Base-by-base conservation (phyloP, 2,797 vertebrate species). In the Limosa lapponica region DNA sequence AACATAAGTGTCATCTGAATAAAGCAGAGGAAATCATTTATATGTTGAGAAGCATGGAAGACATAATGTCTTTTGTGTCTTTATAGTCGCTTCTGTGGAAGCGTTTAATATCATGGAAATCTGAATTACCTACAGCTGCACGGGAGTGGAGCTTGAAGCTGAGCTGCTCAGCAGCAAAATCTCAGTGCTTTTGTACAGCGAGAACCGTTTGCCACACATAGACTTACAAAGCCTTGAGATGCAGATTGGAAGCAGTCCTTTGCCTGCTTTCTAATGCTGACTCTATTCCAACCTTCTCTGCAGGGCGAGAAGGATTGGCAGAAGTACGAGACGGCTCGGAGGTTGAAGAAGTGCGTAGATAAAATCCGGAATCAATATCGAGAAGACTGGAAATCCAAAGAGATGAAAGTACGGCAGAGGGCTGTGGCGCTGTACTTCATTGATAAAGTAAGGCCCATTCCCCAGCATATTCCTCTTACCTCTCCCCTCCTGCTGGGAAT, bases 221-320 rank as follows among this genome's bases (percentile, higher is more conserved):
- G 87, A 6, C 27, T 83, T 48, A 69, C 67, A 44, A 9, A 65
- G 71, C 83, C 44, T 58, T n/a, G 61, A 89, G 90, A 9, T 86
- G 80, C 73, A 70, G 77, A 15, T 74, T 51, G 64, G 48, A 73
- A 28, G 77, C 8, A 39, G 8, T 46, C 41, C 78, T 92, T 14
- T 79, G 49, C 25, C 46, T 81, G 44, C 17, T 86, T 32, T 41
- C n/a, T 79, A 16, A 39, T 27, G 7, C 89, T 89, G 58, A 72
- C 55, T n/a, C 34, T 23, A 5, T 69, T 95, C 82, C 65, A 28
- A 19, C 78, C 88, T 43, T 43, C 75, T 95, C 85, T 90, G 66
- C 98, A 99, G 99, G 99, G 99, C 70, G 99, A 99, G 97, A 99
- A 99, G 93, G 99, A 99, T 89, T 99, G 99, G 99, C 99, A 99